phyloP scores from a whole-genome alignment of 2,797 vertebrate species.

The Kryptopterus vitreolus region DNA sequence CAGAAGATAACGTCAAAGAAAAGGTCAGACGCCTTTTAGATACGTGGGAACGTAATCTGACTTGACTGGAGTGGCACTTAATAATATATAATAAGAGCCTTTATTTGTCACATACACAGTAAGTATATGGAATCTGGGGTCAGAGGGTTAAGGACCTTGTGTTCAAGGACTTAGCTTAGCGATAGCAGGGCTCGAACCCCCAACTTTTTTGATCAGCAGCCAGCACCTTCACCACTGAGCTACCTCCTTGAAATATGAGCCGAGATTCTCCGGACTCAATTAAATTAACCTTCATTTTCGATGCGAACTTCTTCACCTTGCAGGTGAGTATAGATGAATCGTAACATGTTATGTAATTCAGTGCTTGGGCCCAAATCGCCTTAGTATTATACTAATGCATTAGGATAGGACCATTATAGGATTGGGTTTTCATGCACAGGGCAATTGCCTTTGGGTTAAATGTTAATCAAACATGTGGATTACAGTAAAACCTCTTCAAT shows the following conservation, averaged over 20 bases:
- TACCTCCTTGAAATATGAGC: background rate
- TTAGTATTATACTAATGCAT: background rate
- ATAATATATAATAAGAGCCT: no score
- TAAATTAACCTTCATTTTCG: background rate
- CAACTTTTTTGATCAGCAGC: no score
- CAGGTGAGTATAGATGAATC: background rate
- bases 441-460: background rate
- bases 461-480: background rate
- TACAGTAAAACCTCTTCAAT: background rate
- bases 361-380: no score
- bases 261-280: background rate
- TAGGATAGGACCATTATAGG: background rate
- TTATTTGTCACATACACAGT: no score
- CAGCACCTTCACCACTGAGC: no score
- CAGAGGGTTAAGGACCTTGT: no score
- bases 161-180: no score
- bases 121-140: no score
- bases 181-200: no score
- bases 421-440: background rate
- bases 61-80: no score
- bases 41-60: background rate
- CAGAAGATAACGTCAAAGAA: background rate
- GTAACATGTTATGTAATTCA: background rate
- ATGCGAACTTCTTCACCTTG: background rate
- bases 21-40: slow-evolving; percentile 22